These are phyloP conservation scores for Tuberolachnus salignus DNA, from an alignment of 2,888 invertebrate genomes.

Conservation along the genomic window DNA sequence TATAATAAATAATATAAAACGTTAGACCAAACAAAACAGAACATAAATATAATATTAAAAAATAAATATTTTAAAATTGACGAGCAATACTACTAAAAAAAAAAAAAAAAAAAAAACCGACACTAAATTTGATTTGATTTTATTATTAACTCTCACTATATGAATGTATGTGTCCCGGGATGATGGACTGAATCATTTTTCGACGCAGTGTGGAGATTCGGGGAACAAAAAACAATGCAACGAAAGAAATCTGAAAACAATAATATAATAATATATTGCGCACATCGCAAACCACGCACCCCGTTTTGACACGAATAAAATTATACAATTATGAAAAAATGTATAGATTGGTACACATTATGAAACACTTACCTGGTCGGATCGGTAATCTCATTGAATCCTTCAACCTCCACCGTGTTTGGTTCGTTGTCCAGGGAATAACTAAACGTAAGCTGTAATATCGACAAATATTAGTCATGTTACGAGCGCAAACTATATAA, in stretches of 20 bases:
- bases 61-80: slow-evolving; percentile 20
- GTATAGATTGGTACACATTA: too few relatives aligned
- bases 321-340: too few relatives aligned
- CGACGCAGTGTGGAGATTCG: slow-evolving; percentile 75
- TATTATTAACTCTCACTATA: slow-evolving; percentile 13
- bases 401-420: slow-evolving; percentile 85
- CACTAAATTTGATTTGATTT: slow-evolving; percentile 33
- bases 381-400: slow-evolving; percentile 79
- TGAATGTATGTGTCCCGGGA: not conserved
- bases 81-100: not conserved
- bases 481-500: slow-evolving; percentile 57
- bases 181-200: slow-evolving; percentile 29
- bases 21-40: slow-evolving; percentile 22
- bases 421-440: slow-evolving; percentile 79
- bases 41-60: not conserved
- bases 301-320: too few relatives aligned
- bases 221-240: slow-evolving; percentile 89
- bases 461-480: not conserved
- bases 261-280: not conserved
- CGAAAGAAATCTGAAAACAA: slow-evolving; percentile 77
- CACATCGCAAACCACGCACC: not conserved
- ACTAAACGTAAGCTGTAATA: slow-evolving; percentile 81
- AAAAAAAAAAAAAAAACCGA: too few relatives aligned
- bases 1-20: slow-evolving; percentile 21
- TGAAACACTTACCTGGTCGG: slow-evolving; percentile 73